These are phyloP conservation scores for Cranoglanis bouderius DNA, from an alignment of 2,113 vertebrate genomes.

Conservation along the genomic window DNA sequence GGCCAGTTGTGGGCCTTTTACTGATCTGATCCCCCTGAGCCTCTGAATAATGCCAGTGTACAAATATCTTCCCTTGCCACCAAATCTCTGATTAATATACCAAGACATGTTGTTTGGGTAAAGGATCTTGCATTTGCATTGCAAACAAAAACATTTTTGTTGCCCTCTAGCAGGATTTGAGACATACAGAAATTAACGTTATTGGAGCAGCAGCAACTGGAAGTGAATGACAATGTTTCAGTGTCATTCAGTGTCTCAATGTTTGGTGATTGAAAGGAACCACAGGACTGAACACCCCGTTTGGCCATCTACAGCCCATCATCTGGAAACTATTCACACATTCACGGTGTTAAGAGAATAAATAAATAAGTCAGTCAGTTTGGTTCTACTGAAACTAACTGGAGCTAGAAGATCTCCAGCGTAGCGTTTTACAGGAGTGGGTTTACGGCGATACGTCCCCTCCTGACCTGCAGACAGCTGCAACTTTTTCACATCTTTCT, in stretches of 20 bases:
- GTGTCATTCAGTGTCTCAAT: too few relatives aligned
- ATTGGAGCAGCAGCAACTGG: not conserved
- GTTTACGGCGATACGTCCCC: slow-evolving; percentile 79
- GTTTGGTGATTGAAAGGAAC: not conserved
- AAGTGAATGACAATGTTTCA: too few relatives aligned
- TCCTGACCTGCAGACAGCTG: slow-evolving; percentile 76
- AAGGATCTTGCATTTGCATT: not conserved
- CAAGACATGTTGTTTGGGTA: not conserved
- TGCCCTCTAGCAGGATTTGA: not conserved
- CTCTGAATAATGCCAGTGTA: not conserved
- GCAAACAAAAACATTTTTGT: not conserved
- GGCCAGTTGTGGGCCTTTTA: not conserved
- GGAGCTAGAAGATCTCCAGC: slow-evolving; percentile 85
- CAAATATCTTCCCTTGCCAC: not conserved
- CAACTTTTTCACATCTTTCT: slow-evolving; percentile 82
- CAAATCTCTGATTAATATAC: slow-evolving; percentile 21
- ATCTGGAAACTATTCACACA: not conserved
- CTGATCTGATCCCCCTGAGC: not conserved
- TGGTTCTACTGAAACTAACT: slow-evolving; percentile 71
- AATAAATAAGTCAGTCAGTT: slow-evolving; percentile 1
- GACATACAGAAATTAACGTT: not conserved
- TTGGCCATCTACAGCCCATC: not conserved
- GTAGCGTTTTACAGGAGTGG: slow-evolving; percentile 76
- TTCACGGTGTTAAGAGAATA: not conserved
- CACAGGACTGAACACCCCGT: not conserved